Percentiles rank a stretch among this genome's conserved stretches.
Evolutionary conservation across 2,113 vertebrate species (phyloP).

Genomic region (Xiphophorus hellerii): DNA sequence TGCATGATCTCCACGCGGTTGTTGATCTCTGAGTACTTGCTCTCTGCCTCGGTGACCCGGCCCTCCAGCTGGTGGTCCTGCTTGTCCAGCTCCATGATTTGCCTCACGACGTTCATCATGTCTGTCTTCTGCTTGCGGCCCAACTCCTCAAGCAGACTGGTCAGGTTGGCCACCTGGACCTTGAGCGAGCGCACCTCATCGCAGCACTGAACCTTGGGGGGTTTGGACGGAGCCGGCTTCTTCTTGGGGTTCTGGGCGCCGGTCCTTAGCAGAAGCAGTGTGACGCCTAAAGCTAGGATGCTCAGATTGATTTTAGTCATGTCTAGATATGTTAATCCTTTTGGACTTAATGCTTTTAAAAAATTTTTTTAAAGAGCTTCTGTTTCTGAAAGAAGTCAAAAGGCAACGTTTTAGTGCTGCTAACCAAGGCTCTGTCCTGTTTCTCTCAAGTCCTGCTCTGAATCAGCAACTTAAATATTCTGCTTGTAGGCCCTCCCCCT

Average conservation of each 20-base stretch:
- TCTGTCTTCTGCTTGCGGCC: conserved; percentile 89
- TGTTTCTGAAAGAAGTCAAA: background rate
- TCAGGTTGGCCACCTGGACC: conserved; percentile 91
- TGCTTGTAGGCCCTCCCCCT: conserved; percentile 84
- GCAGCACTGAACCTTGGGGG: conserved; percentile 84
- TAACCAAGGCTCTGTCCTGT: conserved; percentile 62
- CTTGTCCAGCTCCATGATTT: conserved; percentile 93
- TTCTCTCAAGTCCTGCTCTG: conserved; percentile 69
- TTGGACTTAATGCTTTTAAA: background rate
- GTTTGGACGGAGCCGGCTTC: conserved; percentile 65
- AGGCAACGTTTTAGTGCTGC: conserved; percentile 8
- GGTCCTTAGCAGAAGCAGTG: conserved; percentile 62
- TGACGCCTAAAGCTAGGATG: conserved; percentile 50
- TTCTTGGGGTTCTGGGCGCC: conserved; percentile 85
- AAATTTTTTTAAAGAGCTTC: conserved; percentile 5
- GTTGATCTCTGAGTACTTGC: conserved; percentile 96
- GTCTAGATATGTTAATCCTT: conserved; percentile 32
- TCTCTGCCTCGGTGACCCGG: conserved; percentile 88
- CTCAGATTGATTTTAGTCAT: conserved; percentile 70
- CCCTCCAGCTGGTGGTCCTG: conserved; percentile 85
- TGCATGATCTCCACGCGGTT: conserved; percentile 95
- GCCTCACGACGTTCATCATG: conserved; percentile 85
- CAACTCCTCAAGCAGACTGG: conserved; percentile 86
- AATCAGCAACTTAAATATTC: conserved; percentile 92
- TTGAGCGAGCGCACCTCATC: conserved; percentile 88